Percentiles rank a stretch among this genome's conserved stretches.
phyloP scores from a whole-genome alignment of 1,140 invertebrate species.

The Rhagoletis pomonella region DNA sequence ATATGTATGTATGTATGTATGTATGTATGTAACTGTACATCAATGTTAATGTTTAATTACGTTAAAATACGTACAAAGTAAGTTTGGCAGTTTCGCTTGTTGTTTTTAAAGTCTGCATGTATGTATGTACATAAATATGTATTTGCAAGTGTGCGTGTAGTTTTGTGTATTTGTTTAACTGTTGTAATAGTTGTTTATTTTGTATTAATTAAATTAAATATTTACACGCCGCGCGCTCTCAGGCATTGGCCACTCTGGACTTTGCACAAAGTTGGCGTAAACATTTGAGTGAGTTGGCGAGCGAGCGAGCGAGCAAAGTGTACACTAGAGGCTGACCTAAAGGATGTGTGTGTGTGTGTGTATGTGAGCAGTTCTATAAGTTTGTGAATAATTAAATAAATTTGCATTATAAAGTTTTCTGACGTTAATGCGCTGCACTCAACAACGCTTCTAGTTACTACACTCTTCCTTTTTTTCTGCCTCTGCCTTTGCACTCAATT shows the following conservation, averaged over 20 bases:
- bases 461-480: neutral
- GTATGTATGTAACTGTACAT: constrained; percentile 15
- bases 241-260: neutral
- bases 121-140: neutral
- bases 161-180: neutral
- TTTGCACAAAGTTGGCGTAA: neutral
- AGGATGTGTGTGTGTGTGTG: too few species aligned
- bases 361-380: too few species aligned
- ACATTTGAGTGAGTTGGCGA: neutral
- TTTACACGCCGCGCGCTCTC: constrained; percentile 3
- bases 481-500: neutral
- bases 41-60: constrained; percentile 36
- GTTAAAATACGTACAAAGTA: neutral
- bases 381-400: neutral
- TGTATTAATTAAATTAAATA: constrained; percentile 52
- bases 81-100: constrained; percentile 44
- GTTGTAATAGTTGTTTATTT: constrained; percentile 40
- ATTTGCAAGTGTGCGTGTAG: neutral
- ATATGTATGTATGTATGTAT: neutral
- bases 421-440: neutral
- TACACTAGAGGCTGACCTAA: too few species aligned
- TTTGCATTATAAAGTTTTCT: constrained; percentile 10
- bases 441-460: neutral
- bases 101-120: neutral
- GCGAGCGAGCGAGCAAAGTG: too few species aligned